A percentile compares a stretch with the other conserved stretches of the same genome.
Conservation (phyloP, 1,140 invertebrate genomes). For the Phortica variegata region DNA sequence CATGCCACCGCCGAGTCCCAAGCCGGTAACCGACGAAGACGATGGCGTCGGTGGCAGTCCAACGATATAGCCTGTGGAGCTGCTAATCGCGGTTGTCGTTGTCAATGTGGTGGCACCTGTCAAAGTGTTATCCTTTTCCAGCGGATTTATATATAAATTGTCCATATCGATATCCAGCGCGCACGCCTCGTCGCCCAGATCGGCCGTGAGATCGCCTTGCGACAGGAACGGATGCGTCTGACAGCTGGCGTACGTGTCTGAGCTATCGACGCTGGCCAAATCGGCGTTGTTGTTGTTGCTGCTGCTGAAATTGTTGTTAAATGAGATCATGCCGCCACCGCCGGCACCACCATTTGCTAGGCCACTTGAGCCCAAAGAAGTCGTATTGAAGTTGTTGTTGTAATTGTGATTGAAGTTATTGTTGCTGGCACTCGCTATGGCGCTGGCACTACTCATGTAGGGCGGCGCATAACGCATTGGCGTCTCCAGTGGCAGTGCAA, state of each 20-base stretch:
- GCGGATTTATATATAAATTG: slow-evolving; percentile 90
- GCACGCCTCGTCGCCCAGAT: slow-evolving; percentile 61
- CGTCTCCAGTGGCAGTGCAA: slow-evolving; percentile 48
- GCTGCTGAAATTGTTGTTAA: slow-evolving; percentile 37
- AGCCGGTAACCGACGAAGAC: slow-evolving; percentile 18
- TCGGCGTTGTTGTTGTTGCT: slow-evolving; percentile 63
- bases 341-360: slow-evolving; percentile 14
- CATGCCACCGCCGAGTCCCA: slow-evolving; percentile 28
- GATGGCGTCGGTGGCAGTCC: slow-evolving; percentile 36
- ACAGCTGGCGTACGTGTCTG: slow-evolving; percentile 93
- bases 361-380: slow-evolving; percentile 25
- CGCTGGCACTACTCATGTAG: slow-evolving; percentile 7
- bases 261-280: slow-evolving; percentile 76
- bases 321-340: slow-evolving; percentile 26
- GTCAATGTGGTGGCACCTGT: slow-evolving; percentile 10
- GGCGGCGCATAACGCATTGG: slow-evolving; percentile 30
- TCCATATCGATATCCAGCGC: slow-evolving; percentile 62
- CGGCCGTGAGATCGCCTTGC: slow-evolving; percentile 75
- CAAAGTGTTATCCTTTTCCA: slow-evolving; percentile 64
- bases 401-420: slow-evolving; percentile 56
- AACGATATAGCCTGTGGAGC: slow-evolving; percentile 47
- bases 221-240: slow-evolving; percentile 91
- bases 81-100: slow-evolving; percentile 29
- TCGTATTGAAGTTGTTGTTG: slow-evolving; percentile 59
- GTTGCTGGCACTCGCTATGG: slow-evolving; percentile 33